Evolutionary conservation across 2,797 vertebrate genomes (phyloP), one percentile per base, ranked within the genome.

Genomic region (Aulostomus chinensis): DNA sequence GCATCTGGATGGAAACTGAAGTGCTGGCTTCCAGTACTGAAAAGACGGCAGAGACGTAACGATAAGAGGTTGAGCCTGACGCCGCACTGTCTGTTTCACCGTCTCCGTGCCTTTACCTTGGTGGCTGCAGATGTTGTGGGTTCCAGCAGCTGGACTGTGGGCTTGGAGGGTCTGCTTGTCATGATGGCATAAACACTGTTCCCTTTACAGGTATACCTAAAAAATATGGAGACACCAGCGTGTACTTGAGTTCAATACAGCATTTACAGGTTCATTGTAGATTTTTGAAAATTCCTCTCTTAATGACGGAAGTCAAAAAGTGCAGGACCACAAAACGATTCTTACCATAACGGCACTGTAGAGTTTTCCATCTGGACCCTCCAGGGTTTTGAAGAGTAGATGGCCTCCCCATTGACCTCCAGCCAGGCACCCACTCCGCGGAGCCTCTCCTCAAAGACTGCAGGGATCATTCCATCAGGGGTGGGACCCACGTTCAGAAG

Each of bases 401-500:
- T 94, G 0, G 96, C 95, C 61, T 98, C 94, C 11, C 96, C 96
- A 0, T 94, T 98, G 57, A 91, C 56, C 26, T 59, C 52, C 39
- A 99, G 78, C 97, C 97, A 99, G 52, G 73, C 88, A 11, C 97
- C 97, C 0, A 99, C 50, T 2, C 88, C 89, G 46, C 92, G 75
- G n/a, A 99, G 93, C 51, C 94, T 90, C 66, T 98, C 95, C 66
- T 99, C 94, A 83, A 99, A 99, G 58, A 95, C 80, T 2, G 88
- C 73, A 1, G 85, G 86, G 34, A 99, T 95, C 71, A 88, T 81
- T 1, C 97, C 97, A 1, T 98, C 97, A 11, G 95, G 81, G 2
- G 93, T 96, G 32, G 97, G 95, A 1, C 96, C 97, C 26, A 99
- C 81, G 11, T 98, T 98, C 55, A 99, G 91, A 26, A 99, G 93